Evolutionary conservation across 2,113 vertebrate species (phyloP), one percentile per base, ranked within the genome.

Genomic region (Opisthocomus hoazin): DNA sequence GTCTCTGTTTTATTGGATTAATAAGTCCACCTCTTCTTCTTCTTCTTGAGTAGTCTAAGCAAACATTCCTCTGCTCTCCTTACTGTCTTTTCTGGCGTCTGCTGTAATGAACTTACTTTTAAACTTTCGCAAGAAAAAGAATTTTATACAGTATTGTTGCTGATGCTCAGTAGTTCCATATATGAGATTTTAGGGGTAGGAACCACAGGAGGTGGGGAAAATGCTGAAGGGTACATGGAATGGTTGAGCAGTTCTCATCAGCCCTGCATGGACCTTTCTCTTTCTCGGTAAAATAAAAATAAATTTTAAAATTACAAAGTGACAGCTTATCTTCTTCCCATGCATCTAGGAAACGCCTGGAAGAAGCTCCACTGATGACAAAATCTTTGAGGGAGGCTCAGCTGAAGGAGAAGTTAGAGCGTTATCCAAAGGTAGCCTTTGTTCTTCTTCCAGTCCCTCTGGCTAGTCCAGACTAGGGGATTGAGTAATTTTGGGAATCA

Each of bases 311-410:
- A 51, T 36, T 39, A 23, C 19, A 29, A 46, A 77, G 5, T 89
- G 24, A 60, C 68, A 64, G 48, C 20, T 68, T 86, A 29, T 73
- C 24, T 37, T 88, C 14, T 80, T 88, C 37, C 32, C 19, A 1
- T 24, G 9, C 63, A 36, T 50, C 10, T 95, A 99, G 99, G 97
- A 99, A 98, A 91, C 87, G 94, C 5, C 94, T 99, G 78, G 99
- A 99, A 86, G 99, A 99, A 97, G 97, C 98, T 22, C 99, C 99
- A 9, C 96, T 99, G 56, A 97, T 99, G 97, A 99, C 99, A 53
- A 98, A 98, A 94, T 96, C 98, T 87, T 97, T 99, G 85, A 97
- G 98, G 88, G 99, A 99, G 83, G 77, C 98, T 12, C 99, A 98
- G 95, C 96, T 97, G 95, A 99, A 98, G 93, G 98, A 99, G 84